A percentile compares a stretch with the other conserved stretches of the same genome.
Conservation (phyloP, 2,113 vertebrate species). For the Xiphophorus couchianus region DNA sequence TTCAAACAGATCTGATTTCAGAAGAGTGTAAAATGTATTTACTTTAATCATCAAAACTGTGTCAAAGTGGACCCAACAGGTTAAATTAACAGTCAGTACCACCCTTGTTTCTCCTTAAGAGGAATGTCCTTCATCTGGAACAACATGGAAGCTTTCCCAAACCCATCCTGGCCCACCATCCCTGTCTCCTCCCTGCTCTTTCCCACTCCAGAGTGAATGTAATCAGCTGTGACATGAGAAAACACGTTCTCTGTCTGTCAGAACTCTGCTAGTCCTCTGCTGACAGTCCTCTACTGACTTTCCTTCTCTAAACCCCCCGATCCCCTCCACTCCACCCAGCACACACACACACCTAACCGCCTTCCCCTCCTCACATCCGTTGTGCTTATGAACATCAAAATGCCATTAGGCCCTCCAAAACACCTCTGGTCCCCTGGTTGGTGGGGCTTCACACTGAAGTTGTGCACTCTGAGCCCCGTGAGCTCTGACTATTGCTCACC, state of each 20-base stretch:
- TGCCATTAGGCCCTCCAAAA: constrained; percentile 91
- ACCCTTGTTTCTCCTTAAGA: constrained; percentile 46
- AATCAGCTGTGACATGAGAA: constrained; percentile 99
- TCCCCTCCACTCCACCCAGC: constrained; percentile 66
- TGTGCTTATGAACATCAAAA: constrained; percentile 97
- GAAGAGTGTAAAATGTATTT: constrained; percentile 44
- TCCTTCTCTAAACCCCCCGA: constrained; percentile 80
- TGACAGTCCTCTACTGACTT: constrained; percentile 66
- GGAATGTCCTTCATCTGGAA: constrained; percentile 79
- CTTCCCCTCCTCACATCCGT: constrained; percentile 87
- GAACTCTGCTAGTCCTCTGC: constrained; percentile 62
- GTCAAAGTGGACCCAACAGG: constrained; percentile 37
- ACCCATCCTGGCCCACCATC: constrained; percentile 62
- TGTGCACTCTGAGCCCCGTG: constrained; percentile 65
- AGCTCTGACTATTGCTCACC: constrained; percentile 73
- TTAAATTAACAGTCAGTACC: constrained; percentile 41
- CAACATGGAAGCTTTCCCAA: constrained; percentile 83
- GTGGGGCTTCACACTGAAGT: constrained; percentile 56
- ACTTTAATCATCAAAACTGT: constrained; percentile 16
- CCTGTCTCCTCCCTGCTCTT: constrained; percentile 51
- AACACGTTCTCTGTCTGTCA: constrained; percentile 76
- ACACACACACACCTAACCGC: constrained; percentile 60
- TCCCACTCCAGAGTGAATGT: constrained; percentile 84
- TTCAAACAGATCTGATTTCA: constrained; percentile 33
- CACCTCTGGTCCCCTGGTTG: constrained; percentile 76